Conservation (phyloP, 2,888 invertebrate genomes). For the Xestoiulus laeticollis region DNA sequence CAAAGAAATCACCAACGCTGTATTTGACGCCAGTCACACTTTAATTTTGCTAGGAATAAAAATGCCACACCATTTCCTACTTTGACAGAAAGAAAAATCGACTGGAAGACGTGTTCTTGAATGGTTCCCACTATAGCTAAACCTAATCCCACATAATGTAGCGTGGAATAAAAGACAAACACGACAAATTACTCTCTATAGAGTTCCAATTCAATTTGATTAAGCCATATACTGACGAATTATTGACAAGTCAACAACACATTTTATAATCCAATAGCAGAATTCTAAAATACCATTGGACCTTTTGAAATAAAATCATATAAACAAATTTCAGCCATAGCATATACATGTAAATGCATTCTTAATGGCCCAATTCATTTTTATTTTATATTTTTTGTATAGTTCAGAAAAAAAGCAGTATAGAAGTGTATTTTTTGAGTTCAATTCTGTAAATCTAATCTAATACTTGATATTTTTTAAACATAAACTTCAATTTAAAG, state of each 20-base stretch:
- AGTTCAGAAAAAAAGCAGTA: too few species aligned
- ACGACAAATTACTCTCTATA: constrained; percentile 33
- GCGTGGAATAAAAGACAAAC: constrained; percentile 16
- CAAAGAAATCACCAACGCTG: constrained; percentile 32
- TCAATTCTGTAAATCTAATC: too few species aligned
- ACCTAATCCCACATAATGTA: constrained; percentile 10
- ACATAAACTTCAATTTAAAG: too few species aligned
- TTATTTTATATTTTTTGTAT: too few species aligned
- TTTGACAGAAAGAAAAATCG: constrained; percentile 35
- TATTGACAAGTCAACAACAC: neutral
- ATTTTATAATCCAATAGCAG: neutral
- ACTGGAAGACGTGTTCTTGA: neutral
- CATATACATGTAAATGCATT: neutral
- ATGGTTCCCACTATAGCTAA: neutral
- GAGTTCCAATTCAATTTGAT: constrained; percentile 1
- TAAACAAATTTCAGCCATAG: too few species aligned
- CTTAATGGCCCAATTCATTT: too few species aligned
- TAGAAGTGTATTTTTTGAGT: too few species aligned
- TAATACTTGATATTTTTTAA: too few species aligned
- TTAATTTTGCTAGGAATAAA: neutral
- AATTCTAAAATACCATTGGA: too few species aligned
- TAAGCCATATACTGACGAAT: neutral
- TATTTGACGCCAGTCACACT: neutral
- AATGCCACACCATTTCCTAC: constrained; percentile 38
- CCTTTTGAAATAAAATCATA: too few species aligned